Conservation (phyloP, 37 sponge, comb jelly and placozoan species). For the Eunapius fragilis region DNA sequence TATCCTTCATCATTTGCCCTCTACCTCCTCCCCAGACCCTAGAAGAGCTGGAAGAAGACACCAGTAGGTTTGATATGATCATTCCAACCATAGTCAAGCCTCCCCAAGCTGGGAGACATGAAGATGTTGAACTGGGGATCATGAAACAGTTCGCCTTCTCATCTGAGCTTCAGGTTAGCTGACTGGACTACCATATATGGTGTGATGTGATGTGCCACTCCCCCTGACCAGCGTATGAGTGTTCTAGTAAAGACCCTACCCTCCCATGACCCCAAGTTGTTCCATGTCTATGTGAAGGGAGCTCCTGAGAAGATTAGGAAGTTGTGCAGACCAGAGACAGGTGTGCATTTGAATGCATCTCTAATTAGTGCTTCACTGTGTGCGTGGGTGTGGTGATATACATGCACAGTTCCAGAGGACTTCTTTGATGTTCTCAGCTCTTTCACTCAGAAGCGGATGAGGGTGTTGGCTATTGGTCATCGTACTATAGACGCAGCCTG, state of each 20-base stretch:
- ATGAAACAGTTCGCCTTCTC: slow-evolving; percentile 86
- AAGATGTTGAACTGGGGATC: slow-evolving; percentile 53
- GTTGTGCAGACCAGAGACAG: slow-evolving; percentile 54
- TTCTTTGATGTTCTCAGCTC: slow-evolving; percentile 55
- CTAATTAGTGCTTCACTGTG: not conserved
- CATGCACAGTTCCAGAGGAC: slow-evolving; percentile 53
- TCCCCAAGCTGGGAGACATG: not conserved
- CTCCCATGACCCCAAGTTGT: slow-evolving; percentile 24
- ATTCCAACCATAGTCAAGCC: slow-evolving; percentile 56
- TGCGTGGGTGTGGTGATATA: not conserved
- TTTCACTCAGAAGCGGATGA: slow-evolving; percentile 65
- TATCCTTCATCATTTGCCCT: not conserved
- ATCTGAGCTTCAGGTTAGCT: slow-evolving; percentile 69
- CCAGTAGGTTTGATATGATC: slow-evolving; percentile 56
- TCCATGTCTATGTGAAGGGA: slow-evolving; percentile 82
- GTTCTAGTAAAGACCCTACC: slow-evolving; percentile 64
- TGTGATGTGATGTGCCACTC: not conserved
- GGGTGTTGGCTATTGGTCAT: slow-evolving; percentile 85
- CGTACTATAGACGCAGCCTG: slow-evolving; percentile 54
- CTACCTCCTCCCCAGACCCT: not conserved
- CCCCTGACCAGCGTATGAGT: slow-evolving; percentile 67
- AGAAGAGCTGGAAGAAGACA: slow-evolving; percentile 34
- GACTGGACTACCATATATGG: slow-evolving; percentile 1
- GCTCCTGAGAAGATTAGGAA: slow-evolving; percentile 86
- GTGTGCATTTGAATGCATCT: slow-evolving; percentile 1